Conservation (phyloP, 2,797 vertebrate species). For the Psittacula derbiana region DNA sequence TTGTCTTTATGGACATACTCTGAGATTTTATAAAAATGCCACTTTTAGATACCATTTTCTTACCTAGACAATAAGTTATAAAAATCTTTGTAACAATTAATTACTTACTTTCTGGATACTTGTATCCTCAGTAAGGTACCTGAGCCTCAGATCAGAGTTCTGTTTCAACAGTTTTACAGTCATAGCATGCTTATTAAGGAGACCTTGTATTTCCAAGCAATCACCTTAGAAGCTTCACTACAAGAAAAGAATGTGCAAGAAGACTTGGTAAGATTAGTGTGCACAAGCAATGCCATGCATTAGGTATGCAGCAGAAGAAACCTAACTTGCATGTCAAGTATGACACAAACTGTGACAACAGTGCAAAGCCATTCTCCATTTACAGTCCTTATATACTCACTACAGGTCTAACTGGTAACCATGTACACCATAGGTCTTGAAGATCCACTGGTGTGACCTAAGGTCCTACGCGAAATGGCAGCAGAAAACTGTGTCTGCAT, state of each 20-base stretch:
- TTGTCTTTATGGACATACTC: neutral
- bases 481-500: neutral
- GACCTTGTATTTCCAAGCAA: slow-evolving; percentile 72
- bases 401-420: neutral
- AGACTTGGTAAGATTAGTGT: slow-evolving; percentile 72
- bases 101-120: slow-evolving; percentile 76
- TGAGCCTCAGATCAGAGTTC: slow-evolving; percentile 56
- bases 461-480: neutral
- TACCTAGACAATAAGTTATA: neutral
- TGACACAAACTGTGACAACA: slow-evolving; percentile 10
- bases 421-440: neutral
- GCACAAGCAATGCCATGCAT: slow-evolving; percentile 67
- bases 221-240: slow-evolving; percentile 73
- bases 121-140: slow-evolving; percentile 72
- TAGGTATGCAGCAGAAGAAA: slow-evolving; percentile 53
- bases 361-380: neutral
- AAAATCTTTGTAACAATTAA: slow-evolving; percentile 48
- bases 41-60: neutral
- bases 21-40: neutral
- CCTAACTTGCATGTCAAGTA: slow-evolving; percentile 20
- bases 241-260: slow-evolving; percentile 74
- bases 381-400: neutral
- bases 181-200: slow-evolving; percentile 75
- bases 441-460: neutral
- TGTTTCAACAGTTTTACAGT: slow-evolving; percentile 69